These are phyloP conservation scores for Epirrhoe alternata DNA, from an alignment of 2,888 invertebrate species.

Conservation along the genomic window DNA sequence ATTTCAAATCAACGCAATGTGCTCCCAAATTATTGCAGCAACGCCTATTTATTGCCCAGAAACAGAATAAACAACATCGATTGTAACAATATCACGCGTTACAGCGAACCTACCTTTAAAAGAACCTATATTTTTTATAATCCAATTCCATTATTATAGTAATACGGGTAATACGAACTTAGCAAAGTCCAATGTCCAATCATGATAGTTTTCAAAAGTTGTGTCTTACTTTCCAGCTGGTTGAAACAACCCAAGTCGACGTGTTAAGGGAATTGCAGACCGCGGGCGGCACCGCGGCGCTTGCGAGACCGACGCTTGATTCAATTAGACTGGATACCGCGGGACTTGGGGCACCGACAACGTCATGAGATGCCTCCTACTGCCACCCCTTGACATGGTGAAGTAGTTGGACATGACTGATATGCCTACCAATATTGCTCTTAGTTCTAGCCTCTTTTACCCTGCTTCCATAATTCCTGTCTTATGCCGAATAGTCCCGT, in stretches of 20 bases:
- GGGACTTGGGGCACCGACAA: constrained; percentile 47
- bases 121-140: neutral
- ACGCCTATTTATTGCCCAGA: too few relatives aligned
- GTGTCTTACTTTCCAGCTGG: constrained; percentile 37
- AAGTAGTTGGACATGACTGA: constrained; percentile 9
- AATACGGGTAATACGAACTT: neutral
- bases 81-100: too few relatives aligned
- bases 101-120: too few relatives aligned
- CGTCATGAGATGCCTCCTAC: constrained; percentile 30
- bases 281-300: constrained; percentile 46
- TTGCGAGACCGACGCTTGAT: constrained; percentile 63
- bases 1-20: too few relatives aligned
- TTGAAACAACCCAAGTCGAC: constrained; percentile 75
- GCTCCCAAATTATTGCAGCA: too few relatives aligned
- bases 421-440: constrained; percentile 3
- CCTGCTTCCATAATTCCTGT: constrained; percentile 67
- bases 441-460: constrained; percentile 27
- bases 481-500: constrained; percentile 79
- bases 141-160: neutral
- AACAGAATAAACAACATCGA: too few relatives aligned
- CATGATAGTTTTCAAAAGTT: constrained; percentile 32
- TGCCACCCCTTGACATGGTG: constrained; percentile 26
- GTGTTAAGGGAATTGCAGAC: constrained; percentile 72
- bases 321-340: constrained; percentile 73
- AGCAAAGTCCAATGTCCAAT: neutral